Evolutionary conservation across 1,140 invertebrate species (phyloP), one percentile per base, ranked within the genome.

Genomic region (Penaeus chinensis): DNA sequence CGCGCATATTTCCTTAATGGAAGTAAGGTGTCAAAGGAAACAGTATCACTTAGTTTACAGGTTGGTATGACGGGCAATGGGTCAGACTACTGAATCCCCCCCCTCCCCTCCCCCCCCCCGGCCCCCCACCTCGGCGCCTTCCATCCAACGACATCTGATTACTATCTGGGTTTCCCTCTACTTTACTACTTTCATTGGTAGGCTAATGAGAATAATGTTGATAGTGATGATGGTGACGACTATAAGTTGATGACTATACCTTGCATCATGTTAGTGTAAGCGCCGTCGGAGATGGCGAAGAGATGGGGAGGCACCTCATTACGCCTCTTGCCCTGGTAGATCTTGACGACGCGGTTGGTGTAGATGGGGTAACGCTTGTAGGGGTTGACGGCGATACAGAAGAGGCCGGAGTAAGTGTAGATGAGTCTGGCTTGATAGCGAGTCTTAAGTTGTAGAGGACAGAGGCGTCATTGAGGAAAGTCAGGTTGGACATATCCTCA

Each of bases 171-270:
- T 11, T 11, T 54, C 54, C 54, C 10, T 54, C 11, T 54, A 7
- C 7, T 10, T 47, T 47, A 47, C 47, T 13, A 13, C 16, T 54
- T 16, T 54, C 54, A 2, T 54, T 54, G 0, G 0, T 54, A 16
- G 54, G 32, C 32, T 8, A 77, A 18, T 61, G 61, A 22, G 60
- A 61, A 81, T 62, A 62, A n/a, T 91, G 84, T 95, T 91, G 60
- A 95, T 94, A 91, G 95, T 95, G 71, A 95, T 91, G 91, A 95
- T 94, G 91, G 95, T 95, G 71, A 95, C 91, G 91, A 94, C 94
- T 60, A 94, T 95, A 92, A 95, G 92, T 91, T 94, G 94, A 60
- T 94, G 94, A 94, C 94, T 95, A 92, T 95, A 94, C 74, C 94
- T 93, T 88, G 92, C 27, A 82, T 16, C 86, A 87, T 87, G 86